Evolutionary conservation across 2,888 invertebrate genomes (phyloP).

Genomic region (Alsophila aescularia): DNA sequence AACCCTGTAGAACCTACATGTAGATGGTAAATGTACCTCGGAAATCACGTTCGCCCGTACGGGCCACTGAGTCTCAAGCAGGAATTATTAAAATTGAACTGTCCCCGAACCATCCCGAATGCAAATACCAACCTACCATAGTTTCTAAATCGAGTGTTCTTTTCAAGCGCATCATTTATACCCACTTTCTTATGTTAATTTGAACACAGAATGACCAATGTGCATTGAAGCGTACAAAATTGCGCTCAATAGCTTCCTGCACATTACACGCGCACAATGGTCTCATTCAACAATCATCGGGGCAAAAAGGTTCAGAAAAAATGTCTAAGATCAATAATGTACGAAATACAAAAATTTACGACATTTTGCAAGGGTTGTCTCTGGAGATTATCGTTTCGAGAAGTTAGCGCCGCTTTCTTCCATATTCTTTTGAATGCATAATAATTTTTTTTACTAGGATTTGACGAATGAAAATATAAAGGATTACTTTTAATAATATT

Average conservation of each 20-base stretch:
- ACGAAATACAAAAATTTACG: conserved; percentile 39
- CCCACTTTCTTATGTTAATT: conserved; percentile 57
- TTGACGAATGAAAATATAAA: not conserved
- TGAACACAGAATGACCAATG: conserved; percentile 51
- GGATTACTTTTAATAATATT: not conserved
- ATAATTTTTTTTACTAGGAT: conserved; percentile 38
- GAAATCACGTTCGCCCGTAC: too few species aligned
- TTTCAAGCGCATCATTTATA: conserved; percentile 39
- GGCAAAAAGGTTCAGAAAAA: conserved; percentile 53
- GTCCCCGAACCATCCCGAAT: conserved; percentile 27
- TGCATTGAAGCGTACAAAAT: conserved; percentile 66
- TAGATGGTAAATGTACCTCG: too few species aligned
- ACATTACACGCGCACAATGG: conserved; percentile 68
- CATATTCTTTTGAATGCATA: conserved; percentile 43
- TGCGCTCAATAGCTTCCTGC: conserved; percentile 72
- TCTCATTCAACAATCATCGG: conserved; percentile 62
- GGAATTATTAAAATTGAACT: conserved; percentile 4
- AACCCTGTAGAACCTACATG: too few species aligned
- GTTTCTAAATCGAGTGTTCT: conserved; percentile 33
- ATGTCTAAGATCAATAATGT: conserved; percentile 25
- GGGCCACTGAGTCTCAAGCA: not conserved
- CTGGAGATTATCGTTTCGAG: conserved; percentile 65
- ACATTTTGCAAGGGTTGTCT: conserved; percentile 56
- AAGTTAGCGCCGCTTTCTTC: conserved; percentile 75
- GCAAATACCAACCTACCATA: conserved; percentile 22